These are phyloP conservation scores for Noctua comes DNA, from an alignment of 2,888 invertebrate genomes.

Conservation along the genomic window DNA sequence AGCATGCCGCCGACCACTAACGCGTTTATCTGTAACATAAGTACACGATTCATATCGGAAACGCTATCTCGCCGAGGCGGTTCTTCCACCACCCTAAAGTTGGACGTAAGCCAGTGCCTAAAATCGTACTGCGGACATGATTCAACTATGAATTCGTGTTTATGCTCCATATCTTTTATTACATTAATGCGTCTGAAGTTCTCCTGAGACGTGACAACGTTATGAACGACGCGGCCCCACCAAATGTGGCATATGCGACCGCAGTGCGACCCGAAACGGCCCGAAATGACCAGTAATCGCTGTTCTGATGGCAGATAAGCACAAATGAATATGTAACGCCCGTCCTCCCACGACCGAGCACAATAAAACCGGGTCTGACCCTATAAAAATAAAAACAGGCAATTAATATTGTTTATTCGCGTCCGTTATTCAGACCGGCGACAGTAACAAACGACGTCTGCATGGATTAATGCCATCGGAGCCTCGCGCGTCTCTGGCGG, in stretches of 20 bases:
- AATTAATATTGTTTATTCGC: conserved; percentile 89
- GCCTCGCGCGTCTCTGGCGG: conserved; percentile 62
- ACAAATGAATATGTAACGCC: conserved; percentile 88
- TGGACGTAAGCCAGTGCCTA: conserved; percentile 85
- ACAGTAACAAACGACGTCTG: conserved; percentile 84
- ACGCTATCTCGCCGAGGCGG: conserved; percentile 75
- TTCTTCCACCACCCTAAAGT: conserved; percentile 77
- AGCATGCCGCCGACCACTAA: conserved; percentile 73
- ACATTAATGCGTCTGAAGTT: conserved; percentile 74
- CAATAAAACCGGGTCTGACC: conserved; percentile 84
- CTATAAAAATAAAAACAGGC: conserved; percentile 86
- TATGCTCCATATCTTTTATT: conserved; percentile 79
- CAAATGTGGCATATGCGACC: conserved; percentile 81
- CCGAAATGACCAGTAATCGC: conserved; percentile 84
- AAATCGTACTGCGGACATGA: conserved; percentile 82
- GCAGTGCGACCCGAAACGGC: conserved; percentile 74
- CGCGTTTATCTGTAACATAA: conserved; percentile 79
- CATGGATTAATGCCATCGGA: conserved; percentile 78
- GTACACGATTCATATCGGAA: conserved; percentile 79
- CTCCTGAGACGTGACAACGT: conserved; percentile 76
- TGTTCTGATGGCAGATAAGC: conserved; percentile 86
- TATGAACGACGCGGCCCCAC: conserved; percentile 72
- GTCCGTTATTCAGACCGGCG: conserved; percentile 85
- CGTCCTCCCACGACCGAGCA: conserved; percentile 85
- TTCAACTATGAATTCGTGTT: conserved; percentile 78